Evolutionary conservation across 2,888 invertebrate species (phyloP), one percentile per base, ranked within the genome.

Genomic region (Xanthorhoe designata): DNA sequence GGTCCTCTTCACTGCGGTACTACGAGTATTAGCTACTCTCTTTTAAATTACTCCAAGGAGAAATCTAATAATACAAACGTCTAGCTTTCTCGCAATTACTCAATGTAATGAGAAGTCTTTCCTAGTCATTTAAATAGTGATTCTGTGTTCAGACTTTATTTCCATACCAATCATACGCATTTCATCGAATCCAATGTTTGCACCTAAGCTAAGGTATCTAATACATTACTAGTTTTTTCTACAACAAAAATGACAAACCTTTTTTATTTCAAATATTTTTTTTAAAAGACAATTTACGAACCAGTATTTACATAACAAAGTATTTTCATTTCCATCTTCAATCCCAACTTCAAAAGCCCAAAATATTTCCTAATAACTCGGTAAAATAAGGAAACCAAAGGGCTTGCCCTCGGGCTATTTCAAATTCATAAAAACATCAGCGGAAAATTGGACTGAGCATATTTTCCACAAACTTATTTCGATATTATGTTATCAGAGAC

Each of bases 371-470:
- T 58, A 47, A 60, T 45, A 64, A 53, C 42, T 51, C 49, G 18
- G 50, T 35, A 61, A 50, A 57, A 42, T 50, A 51, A 52, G 50
- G 29, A 58, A 52, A 59, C 24, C 49, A 57, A 71, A 64, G 69
- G 66, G 69, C 61, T 66, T 61, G 65, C 69, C 78, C 71, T 66
- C 68, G 35, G 72, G 76, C 76, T 76, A 77, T 80, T 83, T 80
- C 74, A 80, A 82, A 84, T 84, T 84, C 83, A 82, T 83, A 83
- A 83, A 84, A 83, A 82, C 75, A 83, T 78, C 76, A 75, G 75
- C 76, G 68, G 73, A 75, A 84, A 80, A 81, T 83, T 81, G 76
- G 72, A 78, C 75, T 68, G 60, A 78, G 66, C 81, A 81, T 82
- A 84, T 82, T 84, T 74, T 63, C 60, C 66, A 73, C 68, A 70